phyloP scores from a whole-genome alignment of 2,113 vertebrate genomes.

The Anoura caudifer region DNA sequence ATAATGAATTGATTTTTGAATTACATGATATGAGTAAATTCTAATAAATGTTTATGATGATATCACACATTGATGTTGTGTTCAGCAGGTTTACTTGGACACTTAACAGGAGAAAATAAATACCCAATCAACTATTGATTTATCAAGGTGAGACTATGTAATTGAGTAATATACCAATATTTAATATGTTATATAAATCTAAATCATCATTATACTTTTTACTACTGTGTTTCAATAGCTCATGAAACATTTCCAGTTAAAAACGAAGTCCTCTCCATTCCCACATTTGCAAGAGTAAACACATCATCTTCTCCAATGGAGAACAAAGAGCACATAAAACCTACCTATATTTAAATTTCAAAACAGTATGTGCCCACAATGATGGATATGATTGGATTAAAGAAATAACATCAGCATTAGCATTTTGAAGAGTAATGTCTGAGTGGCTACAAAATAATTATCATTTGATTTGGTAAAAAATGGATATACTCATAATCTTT shows the following conservation, averaged over 20 bases:
- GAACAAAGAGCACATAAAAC: background rate
- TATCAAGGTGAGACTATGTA: background rate
- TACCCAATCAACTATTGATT: background rate
- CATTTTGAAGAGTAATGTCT: background rate
- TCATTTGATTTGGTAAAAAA: conserved; percentile 47
- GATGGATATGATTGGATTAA: background rate
- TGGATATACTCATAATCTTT: conserved; percentile 26
- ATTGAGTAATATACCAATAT: background rate
- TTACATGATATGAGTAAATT: background rate
- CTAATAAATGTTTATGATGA: conserved; percentile 15
- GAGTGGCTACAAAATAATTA: conserved; percentile 37
- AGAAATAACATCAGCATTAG: background rate
- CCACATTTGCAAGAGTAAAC: background rate
- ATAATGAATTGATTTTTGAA: conserved; percentile 17
- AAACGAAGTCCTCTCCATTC: background rate
- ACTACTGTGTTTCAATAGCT: conserved; percentile 14
- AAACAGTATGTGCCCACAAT: background rate
- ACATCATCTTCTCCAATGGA: background rate
- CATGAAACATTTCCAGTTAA: conserved; percentile 40
- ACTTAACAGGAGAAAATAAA: background rate
- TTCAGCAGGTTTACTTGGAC: background rate
- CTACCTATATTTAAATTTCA: background rate
- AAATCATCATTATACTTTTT: conserved; percentile 11
- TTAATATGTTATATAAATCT: background rate
- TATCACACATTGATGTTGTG: background rate